Conservation (phyloP, 1,140 invertebrate species). For the Nymphalis io region DNA sequence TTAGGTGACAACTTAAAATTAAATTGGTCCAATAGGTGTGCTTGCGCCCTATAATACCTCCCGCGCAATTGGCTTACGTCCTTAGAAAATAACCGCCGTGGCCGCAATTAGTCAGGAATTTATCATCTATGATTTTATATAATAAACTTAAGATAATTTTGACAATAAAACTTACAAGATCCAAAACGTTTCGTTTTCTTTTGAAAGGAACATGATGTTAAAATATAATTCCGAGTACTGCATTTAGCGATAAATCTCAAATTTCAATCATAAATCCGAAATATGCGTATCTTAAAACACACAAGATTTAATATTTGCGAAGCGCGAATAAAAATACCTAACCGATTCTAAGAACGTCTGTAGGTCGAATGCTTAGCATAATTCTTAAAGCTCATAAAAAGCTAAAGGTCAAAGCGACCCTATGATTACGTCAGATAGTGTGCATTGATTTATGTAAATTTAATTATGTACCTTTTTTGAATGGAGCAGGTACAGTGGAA, state of each 20-base stretch:
- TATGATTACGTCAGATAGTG: slow-evolving; percentile 38
- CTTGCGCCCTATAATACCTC: no score
- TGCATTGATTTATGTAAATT: slow-evolving; percentile 28
- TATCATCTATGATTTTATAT: no score
- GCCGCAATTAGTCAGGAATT: no score
- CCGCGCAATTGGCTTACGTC: no score
- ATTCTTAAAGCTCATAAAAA: slow-evolving; percentile 60
- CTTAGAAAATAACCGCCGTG: no score
- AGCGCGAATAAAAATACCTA: slow-evolving; percentile 42
- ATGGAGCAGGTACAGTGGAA: no score
- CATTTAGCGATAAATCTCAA: slow-evolving; percentile 8
- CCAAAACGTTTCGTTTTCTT: neutral
- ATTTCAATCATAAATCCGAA: slow-evolving; percentile 32
- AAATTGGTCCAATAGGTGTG: no score
- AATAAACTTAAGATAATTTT: neutral
- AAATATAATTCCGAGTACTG: neutral
- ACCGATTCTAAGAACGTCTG: slow-evolving; percentile 66
- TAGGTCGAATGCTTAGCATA: slow-evolving; percentile 65
- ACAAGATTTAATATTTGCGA: slow-evolving; percentile 28
- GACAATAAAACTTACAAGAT: neutral
- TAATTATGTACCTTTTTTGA: slow-evolving; percentile 12
- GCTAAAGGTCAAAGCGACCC: slow-evolving; percentile 55
- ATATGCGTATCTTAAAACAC: slow-evolving; percentile 29
- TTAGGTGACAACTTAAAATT: no score
- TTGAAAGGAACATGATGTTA: neutral